Evolutionary conservation across 2,797 vertebrate genomes (phyloP).

Genomic region (Lacerta viridis): DNA sequence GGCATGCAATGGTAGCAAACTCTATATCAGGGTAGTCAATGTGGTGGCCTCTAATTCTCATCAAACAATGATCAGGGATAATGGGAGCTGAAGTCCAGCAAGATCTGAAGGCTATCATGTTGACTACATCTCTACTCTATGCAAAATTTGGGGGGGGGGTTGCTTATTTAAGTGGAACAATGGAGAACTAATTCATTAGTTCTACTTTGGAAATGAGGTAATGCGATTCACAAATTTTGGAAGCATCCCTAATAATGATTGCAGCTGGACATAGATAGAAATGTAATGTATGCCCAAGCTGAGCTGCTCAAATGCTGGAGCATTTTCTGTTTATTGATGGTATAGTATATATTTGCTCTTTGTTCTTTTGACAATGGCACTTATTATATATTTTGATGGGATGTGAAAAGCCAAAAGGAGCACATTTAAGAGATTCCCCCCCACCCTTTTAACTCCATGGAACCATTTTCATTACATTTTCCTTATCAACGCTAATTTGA

Average conservation of each 20-base stretch:
- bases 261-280: not conserved
- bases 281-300: not conserved
- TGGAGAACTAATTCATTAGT: not conserved
- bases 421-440: not conserved
- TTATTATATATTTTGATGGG: slow-evolving; percentile 5
- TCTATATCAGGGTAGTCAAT: no score
- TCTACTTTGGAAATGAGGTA: not conserved
- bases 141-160: not conserved
- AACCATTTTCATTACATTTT: slow-evolving; percentile 34
- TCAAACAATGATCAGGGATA: no score
- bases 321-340: not conserved
- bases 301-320: not conserved
- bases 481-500: slow-evolving; percentile 27
- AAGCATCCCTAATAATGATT: not conserved
- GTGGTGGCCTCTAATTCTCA: no score
- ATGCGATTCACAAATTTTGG: not conserved
- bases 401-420: not conserved
- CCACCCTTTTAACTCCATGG: not conserved
- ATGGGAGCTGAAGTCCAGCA: no score
- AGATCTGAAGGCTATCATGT: no score
- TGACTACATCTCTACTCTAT: not conserved
- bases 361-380: slow-evolving; percentile 2
- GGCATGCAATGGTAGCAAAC: no score
- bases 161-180: not conserved
- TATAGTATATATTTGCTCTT: not conserved